Evolutionary conservation across 2,797 vertebrate species (phyloP).

Genomic region (Periophthalmus magnuspinnatus): DNA sequence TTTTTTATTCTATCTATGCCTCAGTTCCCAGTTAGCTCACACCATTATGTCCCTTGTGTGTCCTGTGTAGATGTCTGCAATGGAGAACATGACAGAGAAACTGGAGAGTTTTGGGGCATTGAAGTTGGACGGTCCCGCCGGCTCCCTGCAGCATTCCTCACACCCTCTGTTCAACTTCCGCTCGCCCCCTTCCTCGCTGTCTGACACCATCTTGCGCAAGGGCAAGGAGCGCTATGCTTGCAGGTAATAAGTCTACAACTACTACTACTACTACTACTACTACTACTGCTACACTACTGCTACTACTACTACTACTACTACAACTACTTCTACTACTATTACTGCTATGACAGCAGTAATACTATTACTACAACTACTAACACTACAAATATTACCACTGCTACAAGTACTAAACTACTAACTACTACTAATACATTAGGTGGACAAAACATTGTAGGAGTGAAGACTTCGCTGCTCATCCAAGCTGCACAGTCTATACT

Average conservation of each 20-base stretch:
- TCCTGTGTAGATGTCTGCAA: conserved; percentile 90
- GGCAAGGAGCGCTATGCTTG: conserved; percentile 98
- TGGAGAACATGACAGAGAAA: conserved; percentile 98
- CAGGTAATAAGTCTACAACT: conserved; percentile 77
- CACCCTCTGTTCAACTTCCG: conserved; percentile 97
- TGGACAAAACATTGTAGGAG: no score
- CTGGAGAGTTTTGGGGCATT: conserved; percentile 92
- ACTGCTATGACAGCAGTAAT: not conserved
- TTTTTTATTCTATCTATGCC: no score
- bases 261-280: not conserved
- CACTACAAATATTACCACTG: no score
- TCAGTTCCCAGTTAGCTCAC: no score
- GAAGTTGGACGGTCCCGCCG: conserved; percentile 86
- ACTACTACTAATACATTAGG: no score
- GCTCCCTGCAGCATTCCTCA: conserved; percentile 90
- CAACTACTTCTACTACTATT: not conserved
- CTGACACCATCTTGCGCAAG: conserved; percentile 97
- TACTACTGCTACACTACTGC: no score
- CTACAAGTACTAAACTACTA: no score
- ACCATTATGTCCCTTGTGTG: not conserved
- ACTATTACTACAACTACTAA: no score
- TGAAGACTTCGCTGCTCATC: no score
- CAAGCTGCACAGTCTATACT: no score
- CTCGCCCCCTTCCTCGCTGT: conserved; percentile 91
- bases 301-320: not conserved